Percentiles rank a stretch among this genome's conserved stretches.
phyloP scores from a whole-genome alignment of 2,888 invertebrate species.

The Stenoptilia bipunctidactyla region DNA sequence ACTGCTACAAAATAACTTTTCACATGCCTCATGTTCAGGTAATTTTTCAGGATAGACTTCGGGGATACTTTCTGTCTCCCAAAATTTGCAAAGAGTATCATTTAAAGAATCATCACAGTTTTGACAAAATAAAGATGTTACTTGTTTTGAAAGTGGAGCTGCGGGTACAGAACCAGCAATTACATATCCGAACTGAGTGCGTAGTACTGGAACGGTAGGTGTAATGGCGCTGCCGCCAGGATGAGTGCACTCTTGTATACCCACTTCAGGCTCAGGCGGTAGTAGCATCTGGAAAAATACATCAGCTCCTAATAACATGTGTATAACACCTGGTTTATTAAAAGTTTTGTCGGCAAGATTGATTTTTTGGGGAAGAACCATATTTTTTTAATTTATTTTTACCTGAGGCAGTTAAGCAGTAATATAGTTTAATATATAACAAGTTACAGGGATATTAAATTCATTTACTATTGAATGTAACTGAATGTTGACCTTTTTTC shows the following conservation, averaged over 20 bases:
- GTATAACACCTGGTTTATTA: background rate
- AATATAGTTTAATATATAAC: background rate
- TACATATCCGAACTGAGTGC: conserved; percentile 10
- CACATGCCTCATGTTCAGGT: too few species aligned
- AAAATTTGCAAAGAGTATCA: too few species aligned
- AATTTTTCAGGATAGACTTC: too few species aligned
- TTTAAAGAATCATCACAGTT: too few species aligned
- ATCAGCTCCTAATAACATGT: conserved; percentile 14
- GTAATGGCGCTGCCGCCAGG: too few species aligned
- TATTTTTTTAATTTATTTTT: background rate
- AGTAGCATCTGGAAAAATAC: conserved; percentile 17
- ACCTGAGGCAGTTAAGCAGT: background rate
- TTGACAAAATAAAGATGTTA: background rate
- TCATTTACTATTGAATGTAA: too few species aligned
- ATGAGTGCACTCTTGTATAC: too few species aligned
- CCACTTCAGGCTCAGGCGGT: too few species aligned
- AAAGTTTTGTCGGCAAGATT: background rate
- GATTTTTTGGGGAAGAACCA: background rate
- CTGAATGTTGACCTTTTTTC: too few species aligned
- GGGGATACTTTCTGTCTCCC: too few species aligned
- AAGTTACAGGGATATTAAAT: too few species aligned
- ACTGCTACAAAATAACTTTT: too few species aligned
- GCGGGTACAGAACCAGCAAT: conserved; percentile 7
- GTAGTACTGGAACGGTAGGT: background rate
- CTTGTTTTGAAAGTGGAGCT: background rate